phyloP scores from a whole-genome alignment of 2,888 invertebrate species.

The Drosophila algonquin region DNA sequence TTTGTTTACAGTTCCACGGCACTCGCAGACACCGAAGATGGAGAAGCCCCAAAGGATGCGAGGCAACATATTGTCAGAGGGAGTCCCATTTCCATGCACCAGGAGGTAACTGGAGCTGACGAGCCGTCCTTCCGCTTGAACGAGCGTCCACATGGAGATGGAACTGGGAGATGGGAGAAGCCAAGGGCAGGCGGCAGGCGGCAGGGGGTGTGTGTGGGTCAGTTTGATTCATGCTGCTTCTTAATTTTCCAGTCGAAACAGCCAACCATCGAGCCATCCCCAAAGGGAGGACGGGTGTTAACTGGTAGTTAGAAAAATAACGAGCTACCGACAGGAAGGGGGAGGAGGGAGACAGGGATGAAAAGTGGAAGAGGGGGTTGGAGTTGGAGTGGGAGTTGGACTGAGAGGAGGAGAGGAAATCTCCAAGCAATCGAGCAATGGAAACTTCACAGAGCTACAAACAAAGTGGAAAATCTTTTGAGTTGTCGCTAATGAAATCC shows the following conservation, averaged over 20 bases:
- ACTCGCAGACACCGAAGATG: not conserved
- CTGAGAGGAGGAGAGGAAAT: not conserved
- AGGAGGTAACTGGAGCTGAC: too few species aligned
- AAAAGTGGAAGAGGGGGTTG: not conserved
- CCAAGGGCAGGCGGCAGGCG: not conserved
- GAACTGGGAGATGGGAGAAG: not conserved
- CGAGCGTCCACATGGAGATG: constrained; percentile 53
- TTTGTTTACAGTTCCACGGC: constrained; percentile 58
- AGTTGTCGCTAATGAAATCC: constrained; percentile 54
- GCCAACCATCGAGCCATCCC: not conserved
- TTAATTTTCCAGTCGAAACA: constrained; percentile 45
- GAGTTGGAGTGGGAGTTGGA: not conserved
- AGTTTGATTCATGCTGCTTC: constrained; percentile 50
- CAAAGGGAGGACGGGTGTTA: constrained; percentile 29
- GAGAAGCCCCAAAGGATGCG: constrained; percentile 41
- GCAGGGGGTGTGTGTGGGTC: constrained; percentile 34
- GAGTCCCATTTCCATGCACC: constrained; percentile 18
- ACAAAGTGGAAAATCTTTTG: constrained; percentile 40
- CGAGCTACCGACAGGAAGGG: constrained; percentile 9
- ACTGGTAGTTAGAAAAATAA: constrained; percentile 64
- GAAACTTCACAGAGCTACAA: constrained; percentile 33
- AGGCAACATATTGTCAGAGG: constrained; percentile 37
- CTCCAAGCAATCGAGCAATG: constrained; percentile 3
- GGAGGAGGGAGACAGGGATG: too few species aligned
- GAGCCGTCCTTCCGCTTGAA: constrained; percentile 42